Evolutionary conservation across 2,888 invertebrate genomes (phyloP), one percentile per base, ranked within the genome.

Genomic region (Timandra comae): DNA sequence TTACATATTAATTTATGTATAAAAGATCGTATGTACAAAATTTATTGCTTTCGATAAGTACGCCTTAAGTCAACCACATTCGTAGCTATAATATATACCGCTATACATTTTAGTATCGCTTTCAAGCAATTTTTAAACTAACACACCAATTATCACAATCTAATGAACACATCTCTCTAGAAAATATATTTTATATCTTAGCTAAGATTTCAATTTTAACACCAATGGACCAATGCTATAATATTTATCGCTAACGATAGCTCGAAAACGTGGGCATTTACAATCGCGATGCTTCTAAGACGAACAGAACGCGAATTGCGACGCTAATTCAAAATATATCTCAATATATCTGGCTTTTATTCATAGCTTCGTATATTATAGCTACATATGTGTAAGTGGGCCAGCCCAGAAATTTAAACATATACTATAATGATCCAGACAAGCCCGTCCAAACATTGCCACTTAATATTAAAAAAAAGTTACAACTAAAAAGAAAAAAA

Each of bases 351-450:
- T 22, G 8, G 1, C 4, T 22, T 22, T 9, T 9, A 4, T 22
- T n/a, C 23, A 46, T 33, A 41, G 7, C 22, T 22, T n/a, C 22
- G 8, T 9, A n/a, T n/a, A 22, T n/a, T 8, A n/a, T n/a, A 8
- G 8, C 22, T 8, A 9, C 9, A 22, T 9, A 9, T 5, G 8
- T 5, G 4, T 9, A 22, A 8, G 43, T 49, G 57, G 63, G 56
- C 59, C 64, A 49, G 52, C 61, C 57, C n/a, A 49, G 58, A 54
- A 37, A 34, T 46, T 43, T 43, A 53, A 56, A 52, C 55, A 60
- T 62, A 61, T 57, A 63, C 50, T 52, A 58, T 59, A 52, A 51
- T 31, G 40, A 49, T 57, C 60, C 43, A 46, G 57, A 48, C 56
- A 51, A 57, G 56, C 64, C 59, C 54, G 41, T 41, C n/a, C n/a